phyloP scores from a whole-genome alignment of 2,797 vertebrate species.

The Anguilla anguilla region DNA sequence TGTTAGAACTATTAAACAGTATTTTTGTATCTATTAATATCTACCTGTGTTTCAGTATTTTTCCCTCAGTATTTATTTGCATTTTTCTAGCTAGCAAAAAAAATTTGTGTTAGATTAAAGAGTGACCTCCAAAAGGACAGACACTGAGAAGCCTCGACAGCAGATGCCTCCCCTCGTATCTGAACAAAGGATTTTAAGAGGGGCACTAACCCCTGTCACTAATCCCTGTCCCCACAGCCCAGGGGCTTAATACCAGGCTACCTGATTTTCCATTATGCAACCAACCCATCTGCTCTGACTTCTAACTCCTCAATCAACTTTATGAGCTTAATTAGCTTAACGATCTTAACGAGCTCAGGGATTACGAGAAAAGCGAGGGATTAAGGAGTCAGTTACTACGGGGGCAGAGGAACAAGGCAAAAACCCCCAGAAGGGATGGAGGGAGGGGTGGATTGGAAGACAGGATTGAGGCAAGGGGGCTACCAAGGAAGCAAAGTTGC shows the following conservation, averaged over 20 bases:
- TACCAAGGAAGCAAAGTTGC: not conserved
- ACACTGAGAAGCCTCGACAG: not conserved
- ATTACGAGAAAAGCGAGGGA: not conserved
- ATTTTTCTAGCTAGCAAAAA: not conserved
- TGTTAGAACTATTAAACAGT: not conserved
- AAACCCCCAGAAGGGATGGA: not conserved
- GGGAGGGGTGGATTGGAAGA: constrained; percentile 5
- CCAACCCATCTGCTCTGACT: constrained; percentile 16
- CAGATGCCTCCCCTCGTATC: not conserved
- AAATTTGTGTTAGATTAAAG: not conserved
- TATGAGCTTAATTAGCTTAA: not conserved
- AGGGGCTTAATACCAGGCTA: not conserved
- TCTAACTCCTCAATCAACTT: not conserved
- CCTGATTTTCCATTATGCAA: constrained; percentile 4
- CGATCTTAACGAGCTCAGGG: not conserved
- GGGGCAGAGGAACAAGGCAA: not conserved
- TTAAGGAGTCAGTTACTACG: not conserved
- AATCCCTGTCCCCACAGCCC: not conserved
- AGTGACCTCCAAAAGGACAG: not conserved
- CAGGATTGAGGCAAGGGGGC: not conserved
- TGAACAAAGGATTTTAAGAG: not conserved
- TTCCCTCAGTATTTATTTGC: not conserved
- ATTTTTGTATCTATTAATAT: too few species aligned
- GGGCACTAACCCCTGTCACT: not conserved
- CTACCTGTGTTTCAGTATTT: too few species aligned